Percentiles rank a stretch among this genome's conserved stretches.
These are phyloP conservation scores for Eleutherodactylus coqui DNA, from an alignment of 2,797 vertebrate genomes.

Conservation along the genomic window DNA sequence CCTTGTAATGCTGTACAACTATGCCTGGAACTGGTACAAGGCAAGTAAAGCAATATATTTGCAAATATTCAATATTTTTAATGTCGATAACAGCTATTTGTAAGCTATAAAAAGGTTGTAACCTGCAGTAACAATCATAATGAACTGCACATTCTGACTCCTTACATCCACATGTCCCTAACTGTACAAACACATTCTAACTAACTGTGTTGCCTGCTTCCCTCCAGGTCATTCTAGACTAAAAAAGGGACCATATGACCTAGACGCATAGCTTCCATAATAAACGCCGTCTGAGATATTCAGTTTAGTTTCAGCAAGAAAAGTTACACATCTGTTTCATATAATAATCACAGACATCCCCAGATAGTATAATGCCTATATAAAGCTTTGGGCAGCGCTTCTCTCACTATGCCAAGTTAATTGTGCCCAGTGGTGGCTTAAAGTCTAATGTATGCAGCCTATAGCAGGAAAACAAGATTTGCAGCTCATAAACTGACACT, in stretches of 20 bases:
- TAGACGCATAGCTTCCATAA: conserved; percentile 43
- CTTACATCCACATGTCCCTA: not conserved
- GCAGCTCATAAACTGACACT: conserved; percentile 61
- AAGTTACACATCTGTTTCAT: conserved; percentile 54
- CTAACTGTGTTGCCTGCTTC: not conserved
- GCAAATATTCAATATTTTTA: no score
- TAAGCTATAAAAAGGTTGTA: not conserved
- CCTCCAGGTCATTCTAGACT: not conserved
- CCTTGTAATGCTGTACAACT: no score
- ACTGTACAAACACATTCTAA: not conserved
- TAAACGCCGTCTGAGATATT: conserved; percentile 41
- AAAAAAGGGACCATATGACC: not conserved
- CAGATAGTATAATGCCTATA: conserved; percentile 42
- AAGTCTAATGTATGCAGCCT: conserved; percentile 58
- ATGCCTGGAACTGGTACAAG: no score
- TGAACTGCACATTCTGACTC: not conserved
- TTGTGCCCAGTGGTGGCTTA: conserved; percentile 62
- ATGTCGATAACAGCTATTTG: no score
- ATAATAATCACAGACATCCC: conserved; percentile 50
- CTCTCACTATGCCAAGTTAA: conserved; percentile 58
- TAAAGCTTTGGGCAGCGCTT: conserved; percentile 34
- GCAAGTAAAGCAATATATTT: no score
- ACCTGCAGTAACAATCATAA: not conserved
- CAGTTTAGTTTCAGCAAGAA: conserved; percentile 46
- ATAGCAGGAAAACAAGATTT: conserved; percentile 60